These are phyloP conservation scores for Metridium senile DNA, from an alignment of 92 coral and sea anemone genomes.

Conservation along the genomic window DNA sequence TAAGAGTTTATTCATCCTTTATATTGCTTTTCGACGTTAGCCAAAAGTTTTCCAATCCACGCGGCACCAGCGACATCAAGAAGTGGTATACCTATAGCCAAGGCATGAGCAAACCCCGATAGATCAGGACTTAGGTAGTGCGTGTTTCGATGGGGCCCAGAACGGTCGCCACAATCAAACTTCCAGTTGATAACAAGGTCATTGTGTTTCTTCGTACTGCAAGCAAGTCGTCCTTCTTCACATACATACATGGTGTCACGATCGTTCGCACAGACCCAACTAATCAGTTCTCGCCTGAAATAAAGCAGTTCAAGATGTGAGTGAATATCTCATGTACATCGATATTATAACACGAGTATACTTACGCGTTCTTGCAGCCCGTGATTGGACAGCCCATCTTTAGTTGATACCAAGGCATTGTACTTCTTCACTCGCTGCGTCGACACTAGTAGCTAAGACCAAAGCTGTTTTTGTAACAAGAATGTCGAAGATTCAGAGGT, in stretches of 20 bases:
- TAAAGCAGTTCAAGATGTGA: too few relatives aligned
- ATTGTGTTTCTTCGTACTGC: constrained; percentile 4
- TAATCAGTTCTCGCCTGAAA: neutral
- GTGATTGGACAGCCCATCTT: constrained; percentile 25
- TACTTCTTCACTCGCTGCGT: neutral
- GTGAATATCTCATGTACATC: too few relatives aligned
- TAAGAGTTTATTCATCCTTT: neutral
- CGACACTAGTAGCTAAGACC: neutral
- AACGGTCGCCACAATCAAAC: constrained; percentile 52
- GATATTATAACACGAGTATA: neutral
- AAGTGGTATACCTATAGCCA: constrained; percentile 16
- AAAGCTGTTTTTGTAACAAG: neutral
- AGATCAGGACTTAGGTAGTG: constrained; percentile 31
- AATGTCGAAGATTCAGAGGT: neutral
- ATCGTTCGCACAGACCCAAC: constrained; percentile 46
- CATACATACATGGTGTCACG: constrained; percentile 14
- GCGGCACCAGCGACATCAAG: constrained; percentile 14
- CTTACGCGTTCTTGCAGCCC: neutral
- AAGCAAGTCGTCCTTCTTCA: constrained; percentile 42
- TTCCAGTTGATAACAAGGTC: constrained; percentile 52
- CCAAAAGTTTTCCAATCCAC: constrained; percentile 31
- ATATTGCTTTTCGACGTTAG: constrained; percentile 5
- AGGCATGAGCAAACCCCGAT: constrained; percentile 42
- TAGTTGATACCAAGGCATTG: constrained; percentile 21
- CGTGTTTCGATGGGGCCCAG: constrained; percentile 30